Evolutionary conservation across 2,113 vertebrate genomes (phyloP), one percentile per base, ranked within the genome.

Genomic region (Coturnix japonica): DNA sequence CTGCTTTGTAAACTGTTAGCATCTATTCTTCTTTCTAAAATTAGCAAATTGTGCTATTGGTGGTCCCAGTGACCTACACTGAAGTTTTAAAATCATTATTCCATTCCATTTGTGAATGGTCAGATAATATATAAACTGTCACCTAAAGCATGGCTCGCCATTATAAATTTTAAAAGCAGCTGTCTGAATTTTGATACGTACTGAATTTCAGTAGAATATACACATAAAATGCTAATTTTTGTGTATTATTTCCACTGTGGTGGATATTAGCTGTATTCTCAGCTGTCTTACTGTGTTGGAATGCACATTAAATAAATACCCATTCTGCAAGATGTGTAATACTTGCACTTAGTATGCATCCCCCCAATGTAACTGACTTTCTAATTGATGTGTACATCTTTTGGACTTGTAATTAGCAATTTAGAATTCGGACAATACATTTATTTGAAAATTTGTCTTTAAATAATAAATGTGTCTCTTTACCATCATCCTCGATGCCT

Each of bases 1-100:
- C 75, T 94, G 16, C 46, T 77, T 91, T 56, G 91, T 13, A 90
- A 56, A 85, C 79, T 85, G 78, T 18, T 87, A 64, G 76, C 46
- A 85, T 46, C 39, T 23, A 49, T 31, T 46, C 17, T 60, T 87
- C 22, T 80, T 93, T 46, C 54, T 35, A 46, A 80, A 85, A 84
- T 54, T 13, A 65, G 13, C 73, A 82, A 94, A 60, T 10, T 41
- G 16, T 33, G 37, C 35, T 93, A 71, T 37, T 94, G 37, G 44
- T 93, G 44, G 69, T 90, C 81, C 73, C 49, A 81, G 18, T 85
- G 74, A 95, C 56, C 72, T 49, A 76, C n/a, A 35, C 39, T 77
- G 54, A 9, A 49, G 18, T 13, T 43, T 74, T 81, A 83, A 43
- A 84, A 30, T 35, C 35, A 65, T n/a, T 73, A 64, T 63, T 73